These are phyloP conservation scores for Eubasilissa regina DNA, from an alignment of 1,140 invertebrate species.

Conservation along the genomic window DNA sequence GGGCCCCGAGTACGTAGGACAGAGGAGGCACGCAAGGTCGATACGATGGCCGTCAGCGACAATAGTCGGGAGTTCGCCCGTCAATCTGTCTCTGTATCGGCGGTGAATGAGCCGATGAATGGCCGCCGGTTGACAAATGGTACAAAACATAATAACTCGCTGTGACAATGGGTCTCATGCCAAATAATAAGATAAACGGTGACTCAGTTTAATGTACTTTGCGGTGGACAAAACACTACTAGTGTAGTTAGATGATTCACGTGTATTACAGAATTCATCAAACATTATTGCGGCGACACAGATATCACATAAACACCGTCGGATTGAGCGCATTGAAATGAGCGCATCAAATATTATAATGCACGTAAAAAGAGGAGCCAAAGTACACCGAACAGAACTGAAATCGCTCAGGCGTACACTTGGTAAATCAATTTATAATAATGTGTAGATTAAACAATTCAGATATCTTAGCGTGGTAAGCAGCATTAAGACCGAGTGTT, in stretches of 20 bases:
- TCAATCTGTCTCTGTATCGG: slow-evolving; percentile 19
- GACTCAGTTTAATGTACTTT: slow-evolving; percentile 12
- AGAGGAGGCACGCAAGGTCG: slow-evolving; percentile 2
- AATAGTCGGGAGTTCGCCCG: background rate
- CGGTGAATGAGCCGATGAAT: background rate
- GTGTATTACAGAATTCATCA: background rate
- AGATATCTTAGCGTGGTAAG: no score
- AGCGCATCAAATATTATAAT: no score
- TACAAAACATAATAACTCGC: slow-evolving; percentile 5
- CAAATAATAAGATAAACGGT: slow-evolving; percentile 31
- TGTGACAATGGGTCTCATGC: slow-evolving; percentile 12
- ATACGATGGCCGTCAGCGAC: background rate
- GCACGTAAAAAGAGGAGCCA: no score
- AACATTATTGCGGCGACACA: no score
- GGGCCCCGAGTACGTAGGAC: no score
- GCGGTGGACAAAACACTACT: background rate
- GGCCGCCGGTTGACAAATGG: slow-evolving; percentile 19
- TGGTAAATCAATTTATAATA: no score
- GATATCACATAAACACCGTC: no score
- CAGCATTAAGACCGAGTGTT: no score
- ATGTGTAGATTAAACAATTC: no score
- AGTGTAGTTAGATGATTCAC: slow-evolving; percentile 17
- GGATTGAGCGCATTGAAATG: no score
- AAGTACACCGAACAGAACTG: no score
- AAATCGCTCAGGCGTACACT: no score